Evolutionary conservation across 2,888 invertebrate species (phyloP), one percentile per base, ranked within the genome.

Genomic region (Gonocerus acuteangulatus): DNA sequence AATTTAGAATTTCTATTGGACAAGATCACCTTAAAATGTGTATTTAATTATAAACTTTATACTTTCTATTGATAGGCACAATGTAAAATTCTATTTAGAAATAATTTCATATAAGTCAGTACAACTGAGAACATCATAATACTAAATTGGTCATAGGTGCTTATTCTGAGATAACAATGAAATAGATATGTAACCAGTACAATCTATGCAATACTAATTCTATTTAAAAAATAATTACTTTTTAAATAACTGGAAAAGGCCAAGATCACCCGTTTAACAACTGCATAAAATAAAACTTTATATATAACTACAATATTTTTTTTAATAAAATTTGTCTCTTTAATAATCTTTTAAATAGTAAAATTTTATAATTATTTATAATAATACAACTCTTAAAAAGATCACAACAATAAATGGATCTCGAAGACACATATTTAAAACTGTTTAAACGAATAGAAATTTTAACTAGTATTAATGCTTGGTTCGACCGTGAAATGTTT

Each of bases 181-280:
- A 61, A 58, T 58, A 59, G 63, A 63, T 63, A 61, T 61, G 61
- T 63, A 49, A 52, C 63, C 56, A 63, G 57, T 61, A 61, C 61
- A 57, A 44, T 58, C 61, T 61, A 61, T 49, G 45, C 49, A 47
- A 39, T 47, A 15, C 34, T 19, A 52, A 39, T 36, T 39, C 19
- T 39, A 39, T 51, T 51, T 51, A 18, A 15, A 52, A 39, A 52
- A 52, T 34, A 36, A 36, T 36, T 52, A 36, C 16, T 52, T 21
- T 52, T 52, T 52, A 19, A 39, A 36, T 34, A 52, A 52, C 22
- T 36, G 51, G 34, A n/a, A 52, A 39, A 22, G 52, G 21, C 52
- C 15, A 52, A 52, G 34, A 51, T 52, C 52, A 52, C 39, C 39
- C 21, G 52, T 36, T 52, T 39, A 52, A 22, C 11, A 36, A 52